These are phyloP conservation scores for Maniola jurtina DNA, from an alignment of 1,140 invertebrate genomes.

Conservation along the genomic window DNA sequence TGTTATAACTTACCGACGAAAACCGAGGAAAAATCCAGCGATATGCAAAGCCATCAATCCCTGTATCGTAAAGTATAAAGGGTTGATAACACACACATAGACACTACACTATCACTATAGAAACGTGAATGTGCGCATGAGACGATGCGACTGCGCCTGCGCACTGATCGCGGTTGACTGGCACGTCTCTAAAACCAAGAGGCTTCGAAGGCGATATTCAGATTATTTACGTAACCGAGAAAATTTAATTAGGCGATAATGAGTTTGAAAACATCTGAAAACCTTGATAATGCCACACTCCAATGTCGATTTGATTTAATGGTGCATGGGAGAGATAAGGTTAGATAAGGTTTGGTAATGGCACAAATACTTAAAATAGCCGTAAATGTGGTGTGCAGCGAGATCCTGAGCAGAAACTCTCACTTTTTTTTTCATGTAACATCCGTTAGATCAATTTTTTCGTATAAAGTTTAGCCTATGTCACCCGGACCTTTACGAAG, in stretches of 20 bases:
- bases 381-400: no score
- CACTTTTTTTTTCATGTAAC: no score
- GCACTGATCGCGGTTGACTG: slow-evolving; percentile 51
- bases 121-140: slow-evolving; percentile 12
- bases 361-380: no score
- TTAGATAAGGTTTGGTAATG: no score
- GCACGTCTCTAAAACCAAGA: slow-evolving; percentile 23
- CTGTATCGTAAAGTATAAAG: slow-evolving; percentile 53
- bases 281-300: slow-evolving; percentile 4
- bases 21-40: slow-evolving; percentile 40
- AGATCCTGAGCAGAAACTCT: no score
- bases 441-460: no score
- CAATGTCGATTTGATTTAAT: slow-evolving; percentile 9
- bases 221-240: slow-evolving; percentile 50
- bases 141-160: slow-evolving; percentile 48
- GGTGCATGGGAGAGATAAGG: neutral
- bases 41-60: slow-evolving; percentile 37
- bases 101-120: slow-evolving; percentile 40
- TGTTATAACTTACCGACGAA: slow-evolving; percentile 27
- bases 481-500: no score
- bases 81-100: slow-evolving; percentile 47
- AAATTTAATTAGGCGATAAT: slow-evolving; percentile 35
- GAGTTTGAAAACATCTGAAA: slow-evolving; percentile 25
- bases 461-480: no score
- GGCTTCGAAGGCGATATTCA: slow-evolving; percentile 40